Base-by-base conservation (phyloP, 2,888 invertebrate genomes). In the Platerodrilus igneus region DNA sequence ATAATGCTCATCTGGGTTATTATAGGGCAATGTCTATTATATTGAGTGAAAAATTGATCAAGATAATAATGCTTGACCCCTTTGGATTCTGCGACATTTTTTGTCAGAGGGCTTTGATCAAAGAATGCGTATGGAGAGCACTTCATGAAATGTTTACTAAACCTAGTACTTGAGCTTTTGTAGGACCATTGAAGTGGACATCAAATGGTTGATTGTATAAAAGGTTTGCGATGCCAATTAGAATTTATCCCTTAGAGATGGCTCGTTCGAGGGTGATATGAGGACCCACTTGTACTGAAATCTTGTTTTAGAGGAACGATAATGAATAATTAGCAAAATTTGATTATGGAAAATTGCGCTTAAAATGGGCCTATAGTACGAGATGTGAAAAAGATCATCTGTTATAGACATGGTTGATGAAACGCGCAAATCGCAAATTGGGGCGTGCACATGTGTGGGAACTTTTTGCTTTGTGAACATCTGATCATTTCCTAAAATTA, bases 101-200 rank as follows among this genome's bases (percentile, higher is more conserved):
- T 46, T 45, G 41, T 43, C 45, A 42, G 47, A 40, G 48, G 36
- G 31, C 41, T 32, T 26, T 29, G 36, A 25, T 38, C 38, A 51
- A 47, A 38, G 50, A 25, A 37, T 41, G 43, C 43, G 37, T 32
- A 53, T 54, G n/a, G n/a, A n/a, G n/a, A n/a, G 52, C 44, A 40
- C 29, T 51, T 54, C 52, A 55, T 56, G 56, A 54, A 53, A 57
- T 57, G 55, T 54, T 53, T 53, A 53, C 49, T 49, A 50, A 52
- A 52, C 53, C 39, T 51, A 51, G 48, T 47, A 45, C 48, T 50
- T 47, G 37, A 37, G 47, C 45, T 49, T 53, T 56, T 49, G 50
- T 43, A 39, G 45, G 48, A 44, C 47, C 39, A 44, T 48, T 49
- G 52, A 44, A 51, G 52, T 56, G 56, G 56, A 56, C 58, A 54